These are phyloP conservation scores for Merodon equestris DNA, from an alignment of 2,888 invertebrate species.

Conservation along the genomic window DNA sequence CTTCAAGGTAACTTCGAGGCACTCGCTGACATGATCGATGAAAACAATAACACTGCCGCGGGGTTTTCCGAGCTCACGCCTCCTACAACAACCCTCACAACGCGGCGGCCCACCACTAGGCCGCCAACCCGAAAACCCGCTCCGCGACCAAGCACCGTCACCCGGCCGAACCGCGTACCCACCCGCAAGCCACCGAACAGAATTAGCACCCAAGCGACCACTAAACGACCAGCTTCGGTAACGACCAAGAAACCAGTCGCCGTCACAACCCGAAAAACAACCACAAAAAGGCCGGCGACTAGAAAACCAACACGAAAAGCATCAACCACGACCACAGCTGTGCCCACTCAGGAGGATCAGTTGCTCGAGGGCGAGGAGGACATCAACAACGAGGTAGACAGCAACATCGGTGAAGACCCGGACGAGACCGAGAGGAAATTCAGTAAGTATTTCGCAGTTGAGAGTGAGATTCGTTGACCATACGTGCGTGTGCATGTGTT, in stretches of 20 bases:
- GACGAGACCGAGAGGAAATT: slow-evolving; percentile 73
- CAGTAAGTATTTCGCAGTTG: slow-evolving; percentile 74
- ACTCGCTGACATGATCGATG: slow-evolving; percentile 87
- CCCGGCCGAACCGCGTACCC: slow-evolving; percentile 73
- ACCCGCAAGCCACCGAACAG: slow-evolving; percentile 76
- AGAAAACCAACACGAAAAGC: slow-evolving; percentile 71
- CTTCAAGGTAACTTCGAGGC: slow-evolving; percentile 91
- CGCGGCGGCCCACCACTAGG: slow-evolving; percentile 72
- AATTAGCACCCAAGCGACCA: slow-evolving; percentile 72
- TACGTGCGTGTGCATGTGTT: too few species aligned
- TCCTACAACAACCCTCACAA: slow-evolving; percentile 69
- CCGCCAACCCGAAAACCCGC: slow-evolving; percentile 75
- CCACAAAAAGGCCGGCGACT: slow-evolving; percentile 77
- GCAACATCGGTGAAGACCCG: slow-evolving; percentile 42
- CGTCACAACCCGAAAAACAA: slow-evolving; percentile 73
- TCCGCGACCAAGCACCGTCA: slow-evolving; percentile 69
- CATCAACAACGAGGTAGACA: slow-evolving; percentile 66
- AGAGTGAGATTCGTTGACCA: slow-evolving; percentile 39
- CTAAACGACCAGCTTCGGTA: slow-evolving; percentile 70
- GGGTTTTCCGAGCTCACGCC: slow-evolving; percentile 59
- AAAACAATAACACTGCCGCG: slow-evolving; percentile 77
- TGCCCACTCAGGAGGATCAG: slow-evolving; percentile 73
- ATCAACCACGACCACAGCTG: slow-evolving; percentile 73
- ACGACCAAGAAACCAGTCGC: slow-evolving; percentile 72
- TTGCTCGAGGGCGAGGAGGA: slow-evolving; percentile 75